Conservation (phyloP, 2,888 invertebrate genomes). For the Caenorhabditis sulstoni region DNA sequence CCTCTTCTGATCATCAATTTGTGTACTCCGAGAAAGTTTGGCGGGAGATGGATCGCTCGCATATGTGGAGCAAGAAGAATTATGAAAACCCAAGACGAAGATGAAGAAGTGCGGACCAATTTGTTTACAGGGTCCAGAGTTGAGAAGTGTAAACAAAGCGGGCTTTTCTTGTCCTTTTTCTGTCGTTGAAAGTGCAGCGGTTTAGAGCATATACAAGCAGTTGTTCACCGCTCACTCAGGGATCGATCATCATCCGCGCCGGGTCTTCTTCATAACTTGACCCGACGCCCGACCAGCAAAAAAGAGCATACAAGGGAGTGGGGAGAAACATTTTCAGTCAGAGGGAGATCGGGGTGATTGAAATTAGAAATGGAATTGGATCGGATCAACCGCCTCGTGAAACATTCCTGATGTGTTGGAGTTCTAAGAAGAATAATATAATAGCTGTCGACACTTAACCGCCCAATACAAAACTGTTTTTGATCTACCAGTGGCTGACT, state of each 20-base stretch:
- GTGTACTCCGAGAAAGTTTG: slow-evolving; percentile 28
- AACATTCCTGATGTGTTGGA: no score
- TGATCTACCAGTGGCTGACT: no score
- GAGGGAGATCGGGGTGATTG: no score
- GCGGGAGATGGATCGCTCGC: slow-evolving; percentile 30
- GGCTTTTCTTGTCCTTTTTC: slow-evolving; percentile 44
- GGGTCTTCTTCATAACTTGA: slow-evolving; percentile 3
- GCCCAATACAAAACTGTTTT: no score
- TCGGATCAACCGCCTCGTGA: no score
- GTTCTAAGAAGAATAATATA: no score
- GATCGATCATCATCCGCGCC: slow-evolving; percentile 34
- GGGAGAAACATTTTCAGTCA: no score
- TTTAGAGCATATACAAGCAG: slow-evolving; percentile 35
- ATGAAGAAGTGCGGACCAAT: slow-evolving; percentile 24
- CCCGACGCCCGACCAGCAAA: slow-evolving; percentile 23
- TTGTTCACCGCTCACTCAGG: slow-evolving; percentile 30
- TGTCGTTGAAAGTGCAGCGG: slow-evolving; percentile 38
- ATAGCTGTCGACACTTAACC: no score
- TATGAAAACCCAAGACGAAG: slow-evolving; percentile 44
- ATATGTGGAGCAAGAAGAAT: slow-evolving; percentile 33
- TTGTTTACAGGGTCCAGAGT: slow-evolving; percentile 37
- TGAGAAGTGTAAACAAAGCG: slow-evolving; percentile 38
- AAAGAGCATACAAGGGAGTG: neutral
- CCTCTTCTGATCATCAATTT: slow-evolving; percentile 36
- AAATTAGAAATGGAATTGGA: no score